Base-by-base conservation (phyloP, 2,888 invertebrate species). In the Mesorhabditis belari region DNA sequence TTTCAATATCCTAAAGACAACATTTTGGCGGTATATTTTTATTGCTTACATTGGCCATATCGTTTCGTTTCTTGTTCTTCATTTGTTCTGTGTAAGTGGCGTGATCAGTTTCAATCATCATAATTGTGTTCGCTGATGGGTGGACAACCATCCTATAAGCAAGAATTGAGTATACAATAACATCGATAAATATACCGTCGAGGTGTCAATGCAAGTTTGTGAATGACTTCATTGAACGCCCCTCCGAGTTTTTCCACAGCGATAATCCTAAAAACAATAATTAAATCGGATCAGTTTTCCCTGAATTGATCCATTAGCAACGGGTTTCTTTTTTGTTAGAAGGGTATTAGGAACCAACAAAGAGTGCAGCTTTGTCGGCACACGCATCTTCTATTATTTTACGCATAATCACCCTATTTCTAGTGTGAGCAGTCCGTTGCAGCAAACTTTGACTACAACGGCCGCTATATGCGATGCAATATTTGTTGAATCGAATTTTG, bases 31-130 rank as follows among this genome's bases (percentile, higher is more conserved):
- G 44, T n/a, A 35, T 17, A 19, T 6, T 24, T 53, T 6, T 4
- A 35, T 35, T n/a, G n/a, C 66, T 55, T 29, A 84, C 85, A 80
- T 94, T 92, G 0, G 95, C 95, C 91, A 98, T 94, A 85, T 96
- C 95, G 60, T 91, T 86, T 75, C 92, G 87, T 64, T 92, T 86
- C 75, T 91, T 90, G 76, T 88, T 89, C 81, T 98, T 98, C 52
- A 93, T 93, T 72, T 92, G 91, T 75, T 95, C 94, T 0, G 96
- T 96, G 81, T 95, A 98, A 0, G 96, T 90, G 82, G 95, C 96
- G 82, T 99, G 95, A 83, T 99, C 98, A 12, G 95, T 93, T 84
- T 98, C 96, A 50, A 95, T 87, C 59, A 94, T 86, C 55, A 96
- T 87, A 59, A 98, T 86, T 79, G 92, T 89, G 28, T 89, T 90